Conservation (phyloP, 2,797 vertebrate species). For the Coreius guichenoti region DNA sequence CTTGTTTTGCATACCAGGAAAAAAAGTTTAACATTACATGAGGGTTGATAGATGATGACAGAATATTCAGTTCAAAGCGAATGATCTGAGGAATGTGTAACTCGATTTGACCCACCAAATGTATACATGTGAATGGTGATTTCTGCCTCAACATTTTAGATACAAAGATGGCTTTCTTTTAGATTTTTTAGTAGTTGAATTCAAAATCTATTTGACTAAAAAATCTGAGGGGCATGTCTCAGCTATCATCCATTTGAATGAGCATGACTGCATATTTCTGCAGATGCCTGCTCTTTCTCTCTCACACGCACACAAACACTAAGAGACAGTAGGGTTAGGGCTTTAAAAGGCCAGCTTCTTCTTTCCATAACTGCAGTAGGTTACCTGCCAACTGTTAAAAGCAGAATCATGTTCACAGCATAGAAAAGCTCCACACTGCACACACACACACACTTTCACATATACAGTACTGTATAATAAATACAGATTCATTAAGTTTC, state of each 20-base stretch:
- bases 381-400: slow-evolving; percentile 41
- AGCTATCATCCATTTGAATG: not conserved
- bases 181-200: not conserved
- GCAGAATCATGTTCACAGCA: slow-evolving; percentile 40
- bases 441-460: not conserved
- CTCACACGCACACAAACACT: not conserved
- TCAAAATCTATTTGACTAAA: not conserved
- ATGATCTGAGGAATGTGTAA: not conserved
- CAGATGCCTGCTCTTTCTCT: slow-evolving; percentile 21
- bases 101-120: too few species aligned
- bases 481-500: not conserved
- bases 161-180: not conserved
- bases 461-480: not conserved
- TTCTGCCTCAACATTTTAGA: not conserved
- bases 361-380: not conserved
- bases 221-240: not conserved
- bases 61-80: not conserved
- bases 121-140: not conserved
- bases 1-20: not conserved
- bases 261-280: not conserved
- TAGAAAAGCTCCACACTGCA: not conserved
- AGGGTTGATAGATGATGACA: not conserved
- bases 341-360: slow-evolving; percentile 12
- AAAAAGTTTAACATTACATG: not conserved
- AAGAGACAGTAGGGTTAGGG: not conserved